phyloP scores from a whole-genome alignment of 2,113 vertebrate species.

The Globicephala melas region DNA sequence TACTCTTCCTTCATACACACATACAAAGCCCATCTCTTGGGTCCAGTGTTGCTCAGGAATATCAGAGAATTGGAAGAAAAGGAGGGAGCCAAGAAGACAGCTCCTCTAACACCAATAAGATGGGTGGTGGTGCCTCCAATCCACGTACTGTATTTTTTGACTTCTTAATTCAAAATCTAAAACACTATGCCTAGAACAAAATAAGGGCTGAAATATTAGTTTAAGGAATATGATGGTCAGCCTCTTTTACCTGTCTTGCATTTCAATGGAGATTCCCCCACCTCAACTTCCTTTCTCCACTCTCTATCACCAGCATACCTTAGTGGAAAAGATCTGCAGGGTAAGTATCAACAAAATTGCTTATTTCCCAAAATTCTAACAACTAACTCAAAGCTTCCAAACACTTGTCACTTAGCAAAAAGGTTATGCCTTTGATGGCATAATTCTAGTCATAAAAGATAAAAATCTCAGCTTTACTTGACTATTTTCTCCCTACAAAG shows the following conservation, averaged over 20 bases:
- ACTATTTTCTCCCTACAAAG: background rate
- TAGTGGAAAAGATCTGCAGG: background rate
- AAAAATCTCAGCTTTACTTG: background rate
- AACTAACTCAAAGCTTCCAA: background rate
- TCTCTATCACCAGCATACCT: background rate
- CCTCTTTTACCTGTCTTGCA: background rate
- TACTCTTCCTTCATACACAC: background rate
- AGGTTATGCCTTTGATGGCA: background rate
- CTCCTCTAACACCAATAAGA: background rate
- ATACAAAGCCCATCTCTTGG: background rate
- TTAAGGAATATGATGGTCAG: background rate
- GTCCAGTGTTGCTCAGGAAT: background rate
- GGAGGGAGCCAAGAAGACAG: background rate
- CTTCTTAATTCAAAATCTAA: background rate
- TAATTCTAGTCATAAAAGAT: background rate
- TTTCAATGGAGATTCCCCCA: background rate
- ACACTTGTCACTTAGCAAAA: background rate
- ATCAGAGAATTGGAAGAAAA: background rate
- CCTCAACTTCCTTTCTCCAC: background rate
- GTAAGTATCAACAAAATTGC: background rate
- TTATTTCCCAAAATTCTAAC: background rate
- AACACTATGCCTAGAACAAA: background rate
- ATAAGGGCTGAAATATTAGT: background rate
- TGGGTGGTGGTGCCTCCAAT: background rate
- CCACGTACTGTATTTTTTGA: background rate